phyloP scores from a whole-genome alignment of 2,797 vertebrate species.

The Takifugu rubripes region DNA sequence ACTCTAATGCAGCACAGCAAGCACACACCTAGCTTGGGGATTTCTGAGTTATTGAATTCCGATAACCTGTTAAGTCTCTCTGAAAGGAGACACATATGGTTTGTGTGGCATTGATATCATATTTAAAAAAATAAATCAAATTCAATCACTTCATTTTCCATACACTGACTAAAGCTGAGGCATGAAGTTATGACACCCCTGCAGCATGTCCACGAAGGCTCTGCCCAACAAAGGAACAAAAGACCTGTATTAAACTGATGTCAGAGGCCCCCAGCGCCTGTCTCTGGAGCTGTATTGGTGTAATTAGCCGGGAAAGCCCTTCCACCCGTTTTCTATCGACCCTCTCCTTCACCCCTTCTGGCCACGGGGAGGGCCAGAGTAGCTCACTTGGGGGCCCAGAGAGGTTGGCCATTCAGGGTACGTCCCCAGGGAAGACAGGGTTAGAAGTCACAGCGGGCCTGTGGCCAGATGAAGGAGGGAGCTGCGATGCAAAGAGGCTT shows the following conservation, averaged over 20 bases:
- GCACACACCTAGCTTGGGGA: conserved; percentile 61
- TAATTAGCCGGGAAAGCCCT: conserved; percentile 76
- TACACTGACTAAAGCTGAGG: too few species aligned
- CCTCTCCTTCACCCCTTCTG: conserved; percentile 21
- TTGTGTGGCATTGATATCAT: conserved; percentile 40
- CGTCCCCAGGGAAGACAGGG: conserved; percentile 52
- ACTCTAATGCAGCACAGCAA: conserved; percentile 57
- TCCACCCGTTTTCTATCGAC: conserved; percentile 48
- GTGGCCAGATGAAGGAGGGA: conserved; percentile 66
- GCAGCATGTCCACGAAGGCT: conserved; percentile 33
- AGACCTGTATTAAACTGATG: conserved; percentile 64
- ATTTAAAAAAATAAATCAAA: conserved; percentile 14
- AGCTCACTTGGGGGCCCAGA: conserved; percentile 51
- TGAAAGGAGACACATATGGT: conserved; percentile 38
- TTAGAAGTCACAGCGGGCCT: conserved; percentile 70
- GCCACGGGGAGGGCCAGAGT: conserved; percentile 45
- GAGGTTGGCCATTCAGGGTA: conserved; percentile 45
- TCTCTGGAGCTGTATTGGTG: conserved; percentile 67
- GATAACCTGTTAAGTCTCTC: conserved; percentile 59
- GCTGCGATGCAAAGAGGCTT: conserved; percentile 69
- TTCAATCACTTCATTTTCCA: conserved; percentile 8
- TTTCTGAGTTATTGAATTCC: conserved; percentile 68
- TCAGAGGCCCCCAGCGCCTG: conserved; percentile 55
- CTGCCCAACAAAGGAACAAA: conserved; percentile 64
- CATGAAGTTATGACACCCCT: conserved; percentile 40